Base-by-base conservation (phyloP, 2,888 invertebrate genomes). In the Cremastobaeus sp. region DNA sequence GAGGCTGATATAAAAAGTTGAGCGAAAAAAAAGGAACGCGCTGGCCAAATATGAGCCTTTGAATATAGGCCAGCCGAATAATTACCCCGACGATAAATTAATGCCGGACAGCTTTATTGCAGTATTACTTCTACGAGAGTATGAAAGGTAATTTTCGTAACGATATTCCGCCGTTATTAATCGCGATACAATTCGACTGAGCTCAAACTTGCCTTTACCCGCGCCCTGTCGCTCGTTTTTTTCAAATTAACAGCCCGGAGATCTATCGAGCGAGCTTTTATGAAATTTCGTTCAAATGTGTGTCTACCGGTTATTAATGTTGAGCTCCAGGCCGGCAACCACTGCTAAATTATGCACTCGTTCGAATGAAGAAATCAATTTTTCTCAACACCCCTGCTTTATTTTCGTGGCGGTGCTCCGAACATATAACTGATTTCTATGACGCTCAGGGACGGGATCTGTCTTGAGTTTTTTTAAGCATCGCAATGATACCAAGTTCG, bases 61-160 rank as follows among this genome's bases (percentile, higher is more conserved):
- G 68, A 76, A 76, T 72, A 50, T 69, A 69, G 75, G 60, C 64
- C 69, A 69, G 50, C 28, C 35, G 65, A 69, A 75, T 75, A 75
- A 75, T 71, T 71, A 75, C 35, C 62, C 60, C 20, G 62, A 57
- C 66, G 12, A 75, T 75, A 71, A 75, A 75, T 75, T 75, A 50
- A 66, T 28, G 43, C 55, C 39, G 41, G 74, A 70, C 74, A 71
- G 75, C 64, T 71, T 70, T 65, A 65, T 71, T 62, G 52, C 62
- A 25, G 62, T 57, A 74, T 74, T 50, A 54, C 55, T 62, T 70
- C 66, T 71, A 60, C 66, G 70, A 74, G 74, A 66, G 48, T 62
- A 62, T 62, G 62, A 41, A 47, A 69, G 68, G 41, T 60, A 59
- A 74, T 74, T 66, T 71, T 66, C 60, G 17, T 65, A 59, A 60